These are phyloP conservation scores for Naja naja DNA, from an alignment of 2,113 vertebrate genomes.

Conservation along the genomic window DNA sequence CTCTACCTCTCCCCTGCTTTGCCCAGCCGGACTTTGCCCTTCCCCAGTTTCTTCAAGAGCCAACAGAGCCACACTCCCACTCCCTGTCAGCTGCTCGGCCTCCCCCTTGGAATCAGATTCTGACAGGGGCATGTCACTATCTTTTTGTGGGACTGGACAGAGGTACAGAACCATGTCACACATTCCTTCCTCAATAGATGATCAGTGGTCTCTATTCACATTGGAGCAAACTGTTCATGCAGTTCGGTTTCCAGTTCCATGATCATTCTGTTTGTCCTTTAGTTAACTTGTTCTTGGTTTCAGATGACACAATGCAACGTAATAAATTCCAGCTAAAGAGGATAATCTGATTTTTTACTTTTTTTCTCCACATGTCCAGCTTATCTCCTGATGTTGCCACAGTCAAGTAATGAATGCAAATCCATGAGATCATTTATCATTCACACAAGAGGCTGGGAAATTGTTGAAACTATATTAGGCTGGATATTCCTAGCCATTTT, in stretches of 20 bases:
- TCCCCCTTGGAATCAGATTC: too few species aligned
- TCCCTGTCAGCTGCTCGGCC: too few species aligned
- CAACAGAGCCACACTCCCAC: too few species aligned
- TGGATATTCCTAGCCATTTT: background rate
- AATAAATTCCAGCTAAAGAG: background rate
- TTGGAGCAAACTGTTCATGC: background rate
- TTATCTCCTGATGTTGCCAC: background rate
- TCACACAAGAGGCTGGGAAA: background rate
- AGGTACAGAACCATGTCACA: background rate
- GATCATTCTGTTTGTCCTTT: background rate
- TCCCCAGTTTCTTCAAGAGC: too few species aligned
- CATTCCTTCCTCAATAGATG: background rate
- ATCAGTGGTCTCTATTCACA: background rate
- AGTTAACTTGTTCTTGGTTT: background rate
- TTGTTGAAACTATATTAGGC: background rate
- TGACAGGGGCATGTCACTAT: too few species aligned
- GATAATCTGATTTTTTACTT: background rate
- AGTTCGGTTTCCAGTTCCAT: background rate
- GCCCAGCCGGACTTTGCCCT: too few species aligned
- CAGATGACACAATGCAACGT: background rate
- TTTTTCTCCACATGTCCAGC: background rate
- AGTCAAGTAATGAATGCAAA: background rate
- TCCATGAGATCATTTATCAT: background rate
- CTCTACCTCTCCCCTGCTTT: too few species aligned
- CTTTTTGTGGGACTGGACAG: background rate